Evolutionary conservation across 2,797 vertebrate genomes (phyloP), one percentile per base, ranked within the genome.

Genomic region (Paratrypauchen microcephalus): DNA sequence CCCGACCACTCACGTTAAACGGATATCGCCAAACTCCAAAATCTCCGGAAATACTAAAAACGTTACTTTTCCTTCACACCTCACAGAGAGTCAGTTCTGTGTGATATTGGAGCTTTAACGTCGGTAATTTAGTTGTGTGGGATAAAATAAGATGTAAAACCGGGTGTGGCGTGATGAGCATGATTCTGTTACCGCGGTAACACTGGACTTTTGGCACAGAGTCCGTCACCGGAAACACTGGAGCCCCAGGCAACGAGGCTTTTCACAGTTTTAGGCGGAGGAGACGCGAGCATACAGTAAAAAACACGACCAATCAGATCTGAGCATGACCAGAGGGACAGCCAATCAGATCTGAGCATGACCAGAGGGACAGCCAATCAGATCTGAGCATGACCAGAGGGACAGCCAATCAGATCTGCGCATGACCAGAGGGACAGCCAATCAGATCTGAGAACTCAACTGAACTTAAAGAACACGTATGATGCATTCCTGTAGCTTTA

Each of bases 121-220:
- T 54, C 12, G 9, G 9, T 12, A 9, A 54, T 54, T 54, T 23
- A 2, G 0, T 12, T 5, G n/a, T 9, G 5, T 5, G n/a, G 9
- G 5, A 52, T n/a, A 23, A 54, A 54, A 54, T 21, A 2, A 9
- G 3, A n/a, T 4, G 52, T 54, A 52, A 52, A 52, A n/a, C 16
- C 28, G 3, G 28, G 28, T 5, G 24, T 26, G 24, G 24, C 24
- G 24, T 26, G n/a, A 54, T 23, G n/a, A 54, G 32, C 32, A 23
- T 12, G 8, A 21, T 54, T 8, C 52, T 54, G 4, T 57, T 57
- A 24, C 23, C 55, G 5, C 23, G 57, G 26, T 13, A 19, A 6
- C 13, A 59, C 28, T 39, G 36, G 6, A 36, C 59, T 3, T 83
- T 82, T 86, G 79, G 81, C 79, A 81, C 69, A 54, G 65, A 62